Evolutionary conservation across 2,797 vertebrate species (phyloP).

Genomic region (Peromyscus attwateri): DNA sequence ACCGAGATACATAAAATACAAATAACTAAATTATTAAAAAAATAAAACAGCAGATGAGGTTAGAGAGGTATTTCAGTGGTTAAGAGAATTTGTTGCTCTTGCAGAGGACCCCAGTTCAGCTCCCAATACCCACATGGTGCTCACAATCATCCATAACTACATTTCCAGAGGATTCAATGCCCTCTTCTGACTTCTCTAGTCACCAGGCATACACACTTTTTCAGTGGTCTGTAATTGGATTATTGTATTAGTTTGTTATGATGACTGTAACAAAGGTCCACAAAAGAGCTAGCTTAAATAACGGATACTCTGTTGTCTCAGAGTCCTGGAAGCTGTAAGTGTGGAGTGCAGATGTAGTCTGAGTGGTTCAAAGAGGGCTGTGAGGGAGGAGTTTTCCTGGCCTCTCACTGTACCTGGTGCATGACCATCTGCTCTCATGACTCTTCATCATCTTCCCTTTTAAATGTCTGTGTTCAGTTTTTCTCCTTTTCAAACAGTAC

Average conservation of each 20-base stretch:
- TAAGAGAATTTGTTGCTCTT: neutral
- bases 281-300: neutral
- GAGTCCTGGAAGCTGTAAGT: neutral
- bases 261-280: neutral
- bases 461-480: neutral
- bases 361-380: neutral
- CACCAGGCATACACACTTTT: neutral
- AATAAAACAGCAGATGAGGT: neutral
- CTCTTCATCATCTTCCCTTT: neutral
- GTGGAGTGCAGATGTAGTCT: neutral
- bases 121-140: neutral
- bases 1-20: neutral
- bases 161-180: neutral
- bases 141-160: neutral
- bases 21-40: neutral
- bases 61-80: neutral
- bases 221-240: neutral
- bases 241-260: slow-evolving; percentile 14
- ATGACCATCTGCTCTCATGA: neutral
- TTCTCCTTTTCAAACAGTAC: neutral
- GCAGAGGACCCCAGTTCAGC: neutral
- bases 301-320: neutral
- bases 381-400: neutral
- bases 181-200: neutral
- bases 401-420: neutral